These are phyloP conservation scores for Diaphora mendica DNA, from an alignment of 2,888 invertebrate species.

Conservation along the genomic window DNA sequence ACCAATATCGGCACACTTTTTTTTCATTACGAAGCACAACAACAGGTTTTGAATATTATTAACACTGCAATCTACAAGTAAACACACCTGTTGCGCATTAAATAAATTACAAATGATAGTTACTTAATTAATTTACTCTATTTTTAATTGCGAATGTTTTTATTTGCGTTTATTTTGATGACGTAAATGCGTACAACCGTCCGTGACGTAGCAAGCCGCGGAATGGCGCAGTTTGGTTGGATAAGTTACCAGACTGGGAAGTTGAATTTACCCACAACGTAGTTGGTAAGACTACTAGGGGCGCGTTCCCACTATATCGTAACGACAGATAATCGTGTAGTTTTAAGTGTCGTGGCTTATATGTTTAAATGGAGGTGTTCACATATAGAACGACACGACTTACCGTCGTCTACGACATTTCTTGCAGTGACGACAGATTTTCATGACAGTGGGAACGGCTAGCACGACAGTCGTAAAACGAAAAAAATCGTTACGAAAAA, in stretches of 20 bases:
- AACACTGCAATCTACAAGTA: not conserved
- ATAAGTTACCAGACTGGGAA: constrained; percentile 58
- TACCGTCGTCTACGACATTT: no score
- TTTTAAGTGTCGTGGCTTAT: no score
- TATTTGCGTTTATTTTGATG: constrained; percentile 66
- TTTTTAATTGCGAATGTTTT: constrained; percentile 41
- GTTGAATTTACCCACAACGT: constrained; percentile 19
- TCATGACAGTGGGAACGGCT: no score
- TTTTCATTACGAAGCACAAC: constrained; percentile 33
- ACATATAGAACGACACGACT: no score
- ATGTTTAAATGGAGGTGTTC: no score
- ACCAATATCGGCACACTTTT: constrained; percentile 31
- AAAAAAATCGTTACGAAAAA: no score
- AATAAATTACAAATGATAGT: constrained; percentile 12
- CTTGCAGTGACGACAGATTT: no score
- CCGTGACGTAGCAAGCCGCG: constrained; percentile 62
- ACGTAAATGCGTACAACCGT: constrained; percentile 53
- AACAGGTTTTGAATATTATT: constrained; percentile 14
- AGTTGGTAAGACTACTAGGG: constrained; percentile 1
- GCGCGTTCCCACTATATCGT: no score
- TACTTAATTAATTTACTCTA: constrained; percentile 29
- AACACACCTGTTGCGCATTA: constrained; percentile 11
- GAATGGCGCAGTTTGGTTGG: constrained; percentile 72
- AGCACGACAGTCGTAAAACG: no score
- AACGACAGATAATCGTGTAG: no score